Conservation (phyloP, 2,888 invertebrate species). For the Phalangium opilio region DNA sequence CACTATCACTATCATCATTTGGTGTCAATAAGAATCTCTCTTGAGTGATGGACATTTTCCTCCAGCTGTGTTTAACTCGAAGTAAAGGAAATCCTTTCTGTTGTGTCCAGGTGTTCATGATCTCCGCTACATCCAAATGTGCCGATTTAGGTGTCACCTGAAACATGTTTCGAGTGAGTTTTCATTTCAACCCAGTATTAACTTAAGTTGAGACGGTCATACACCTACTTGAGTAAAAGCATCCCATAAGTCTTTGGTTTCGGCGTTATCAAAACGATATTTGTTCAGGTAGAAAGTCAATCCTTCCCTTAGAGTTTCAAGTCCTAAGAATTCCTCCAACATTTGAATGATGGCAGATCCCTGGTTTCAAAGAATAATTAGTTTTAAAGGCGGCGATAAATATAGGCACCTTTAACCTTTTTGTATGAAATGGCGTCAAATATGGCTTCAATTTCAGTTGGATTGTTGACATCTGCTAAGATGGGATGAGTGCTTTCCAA, state of each 20-base stretch:
- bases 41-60: conserved; percentile 46
- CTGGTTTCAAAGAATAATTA: conserved; percentile 29
- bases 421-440: conserved; percentile 60
- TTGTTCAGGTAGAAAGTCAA: conserved; percentile 43
- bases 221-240: conserved; percentile 43
- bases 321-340: conserved; percentile 50
- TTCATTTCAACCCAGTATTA: no score
- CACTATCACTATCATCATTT: conserved; percentile 26
- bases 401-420: conserved; percentile 44
- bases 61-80: conserved; percentile 35
- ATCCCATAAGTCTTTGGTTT: conserved; percentile 66
- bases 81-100: conserved; percentile 79
- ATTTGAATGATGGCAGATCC: conserved; percentile 55
- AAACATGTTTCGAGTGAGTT: no score
- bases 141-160: conserved; percentile 10
- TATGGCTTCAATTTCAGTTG: conserved; percentile 52
- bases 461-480: conserved; percentile 47
- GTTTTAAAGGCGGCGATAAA: no score
- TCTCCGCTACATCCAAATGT: conserved; percentile 24
- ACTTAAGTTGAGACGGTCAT: no score
- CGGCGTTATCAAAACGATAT: conserved; percentile 54
- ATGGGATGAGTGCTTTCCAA: conserved; percentile 55
- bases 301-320: conserved; percentile 46
- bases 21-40: conserved; percentile 56
- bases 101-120: conserved; percentile 77